A percentile compares a stretch with the other conserved stretches of the same genome.
These are phyloP conservation scores for Taxidea taxus DNA, from an alignment of 2,113 vertebrate genomes.

Conservation along the genomic window DNA sequence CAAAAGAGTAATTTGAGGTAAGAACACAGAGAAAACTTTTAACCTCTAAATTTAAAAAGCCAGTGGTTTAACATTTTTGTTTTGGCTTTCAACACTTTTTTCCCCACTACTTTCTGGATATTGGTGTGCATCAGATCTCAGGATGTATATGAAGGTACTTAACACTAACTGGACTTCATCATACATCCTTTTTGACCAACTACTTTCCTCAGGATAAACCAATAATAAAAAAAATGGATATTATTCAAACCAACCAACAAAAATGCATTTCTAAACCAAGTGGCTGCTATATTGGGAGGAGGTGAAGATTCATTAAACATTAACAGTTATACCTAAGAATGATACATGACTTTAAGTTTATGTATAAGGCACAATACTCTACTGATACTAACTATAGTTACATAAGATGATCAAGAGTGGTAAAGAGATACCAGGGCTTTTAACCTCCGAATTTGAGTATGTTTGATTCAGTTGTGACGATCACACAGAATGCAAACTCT, in stretches of 20 bases:
- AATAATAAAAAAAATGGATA: background rate
- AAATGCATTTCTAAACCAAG: background rate
- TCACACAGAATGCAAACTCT: background rate
- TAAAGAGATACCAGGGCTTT: background rate
- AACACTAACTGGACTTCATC: background rate
- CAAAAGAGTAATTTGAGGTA: background rate
- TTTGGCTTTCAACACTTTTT: background rate
- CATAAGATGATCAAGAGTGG: background rate
- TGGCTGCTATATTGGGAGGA: background rate
- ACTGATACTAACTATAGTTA: background rate
- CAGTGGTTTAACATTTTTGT: background rate
- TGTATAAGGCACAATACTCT: background rate
- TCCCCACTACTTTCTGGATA: background rate
- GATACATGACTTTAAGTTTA: background rate
- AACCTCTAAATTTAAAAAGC: background rate
- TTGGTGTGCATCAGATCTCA: background rate
- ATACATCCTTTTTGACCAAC: background rate
- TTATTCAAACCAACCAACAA: background rate
- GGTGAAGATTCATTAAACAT: background rate
- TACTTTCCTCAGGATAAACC: background rate
- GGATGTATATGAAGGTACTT: background rate
- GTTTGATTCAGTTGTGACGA: background rate
- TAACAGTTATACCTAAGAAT: background rate
- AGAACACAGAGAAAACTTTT: background rate
- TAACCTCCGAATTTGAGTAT: background rate